Conservation (phyloP, 2,113 vertebrate genomes). For the Melanerpes formicivorus region DNA sequence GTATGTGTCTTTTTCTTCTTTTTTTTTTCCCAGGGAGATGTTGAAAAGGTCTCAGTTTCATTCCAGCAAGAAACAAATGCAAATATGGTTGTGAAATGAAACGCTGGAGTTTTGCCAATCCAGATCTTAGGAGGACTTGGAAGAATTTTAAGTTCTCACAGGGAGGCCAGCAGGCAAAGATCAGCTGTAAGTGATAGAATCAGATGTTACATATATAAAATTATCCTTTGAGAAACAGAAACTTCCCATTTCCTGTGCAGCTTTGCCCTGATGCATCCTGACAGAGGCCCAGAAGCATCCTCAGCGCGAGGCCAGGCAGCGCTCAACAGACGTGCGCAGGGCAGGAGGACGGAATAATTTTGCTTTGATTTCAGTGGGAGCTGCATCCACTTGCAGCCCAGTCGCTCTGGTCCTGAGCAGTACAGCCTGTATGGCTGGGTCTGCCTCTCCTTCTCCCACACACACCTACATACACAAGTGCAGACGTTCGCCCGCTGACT, state of each 20-base stretch:
- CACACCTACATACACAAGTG: conserved; percentile 38
- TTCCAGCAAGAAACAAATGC: background rate
- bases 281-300: conserved; percentile 37
- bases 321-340: background rate
- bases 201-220: background rate
- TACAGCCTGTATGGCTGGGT: accelerated
- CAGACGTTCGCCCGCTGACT: conserved; percentile 26
- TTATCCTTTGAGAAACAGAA: background rate
- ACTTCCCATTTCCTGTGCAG: accelerated
- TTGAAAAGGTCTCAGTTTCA: background rate
- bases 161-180: conserved; percentile 31
- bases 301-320: background rate
- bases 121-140: background rate
- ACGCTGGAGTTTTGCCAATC: background rate
- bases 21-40: background rate
- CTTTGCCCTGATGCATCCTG: background rate
- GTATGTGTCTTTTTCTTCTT: no score
- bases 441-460: background rate
- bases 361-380: background rate
- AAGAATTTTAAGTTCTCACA: background rate
- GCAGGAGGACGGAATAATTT: background rate
- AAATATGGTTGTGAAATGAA: background rate
- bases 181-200: conserved; percentile 25
- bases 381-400: background rate
- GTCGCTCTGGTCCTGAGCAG: background rate